Evolutionary conservation across 2,113 vertebrate genomes (phyloP), one percentile per base, ranked within the genome.

Genomic region (Sterna hirundo): DNA sequence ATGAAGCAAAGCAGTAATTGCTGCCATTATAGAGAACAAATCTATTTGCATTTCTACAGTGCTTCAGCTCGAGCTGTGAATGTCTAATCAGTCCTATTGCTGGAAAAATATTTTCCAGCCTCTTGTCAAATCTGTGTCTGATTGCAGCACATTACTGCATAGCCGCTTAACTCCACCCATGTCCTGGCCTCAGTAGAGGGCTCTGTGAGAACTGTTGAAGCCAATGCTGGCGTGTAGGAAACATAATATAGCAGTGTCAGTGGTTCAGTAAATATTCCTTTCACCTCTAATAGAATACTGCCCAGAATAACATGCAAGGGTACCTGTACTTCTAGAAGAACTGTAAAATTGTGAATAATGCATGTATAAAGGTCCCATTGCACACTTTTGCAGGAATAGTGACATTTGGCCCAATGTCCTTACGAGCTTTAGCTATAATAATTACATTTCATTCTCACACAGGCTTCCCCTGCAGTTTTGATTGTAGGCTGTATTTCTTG

Each of bases 11-110:
- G 93, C 84, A 86, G 87, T 97, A 96, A 97, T 95, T 95, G 87
- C 80, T 95, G 80, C 80, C 88, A 95, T 97, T 97, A 94, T 32
- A 80, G 66, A 71, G 91, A 95, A 89, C 91, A 92, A 93, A 93
- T 77, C 77, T 92, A 89, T 96, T 96, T 96, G 90, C 95, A 95
- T 97, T 97, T 97, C 95, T 85, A 69, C 83, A 92, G 83, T 70
- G 66, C 83, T 94, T 78, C 77, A 89, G 89, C 81, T 93, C 74
- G 86, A 93, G 81, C 80, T 96, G 47, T 87, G 83, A 96, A 94
- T 94, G 66, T 85, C 68, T 96, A 97, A 97, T 97, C 96, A 97
- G 93, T 57, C 80, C 88, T 77, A 95, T 87, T 91, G 90, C 89
- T 90, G 54, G 79, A 95, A 88, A 81, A 97, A 92, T 90, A 69